phyloP scores from a whole-genome alignment of 2,888 invertebrate genomes.

The Ferdinandea cuprea region DNA sequence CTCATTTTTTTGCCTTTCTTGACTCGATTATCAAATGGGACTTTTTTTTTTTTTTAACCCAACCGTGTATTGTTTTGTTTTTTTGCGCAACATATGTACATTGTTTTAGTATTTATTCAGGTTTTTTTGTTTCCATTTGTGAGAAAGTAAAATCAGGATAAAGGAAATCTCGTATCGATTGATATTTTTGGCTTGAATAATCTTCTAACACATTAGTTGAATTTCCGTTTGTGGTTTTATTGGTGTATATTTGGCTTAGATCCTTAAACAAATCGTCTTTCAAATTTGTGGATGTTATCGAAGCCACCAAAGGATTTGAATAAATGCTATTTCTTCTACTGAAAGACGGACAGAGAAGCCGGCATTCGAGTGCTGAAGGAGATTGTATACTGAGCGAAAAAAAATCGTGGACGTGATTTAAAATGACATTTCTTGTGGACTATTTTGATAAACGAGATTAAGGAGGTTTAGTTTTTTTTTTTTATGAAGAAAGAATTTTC shows the following conservation, averaged over 20 bases:
- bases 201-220: slow-evolving; percentile 46
- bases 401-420: not conserved
- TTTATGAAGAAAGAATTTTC: too few species aligned
- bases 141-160: slow-evolving; percentile 53
- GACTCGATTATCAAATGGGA: not conserved
- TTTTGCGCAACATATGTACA: slow-evolving; percentile 25
- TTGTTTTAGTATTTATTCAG: slow-evolving; percentile 31
- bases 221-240: slow-evolving; percentile 16
- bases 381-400: slow-evolving; percentile 6
- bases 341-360: slow-evolving; percentile 27
- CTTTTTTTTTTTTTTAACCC: not conserved
- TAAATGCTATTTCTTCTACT: slow-evolving; percentile 26
- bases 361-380: slow-evolving; percentile 13
- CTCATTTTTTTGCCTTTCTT: slow-evolving; percentile 11
- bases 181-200: slow-evolving; percentile 52
- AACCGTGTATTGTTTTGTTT: not conserved
- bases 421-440: too few species aligned
- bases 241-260: slow-evolving; percentile 20
- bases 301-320: slow-evolving; percentile 41
- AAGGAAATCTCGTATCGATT: slow-evolving; percentile 61
- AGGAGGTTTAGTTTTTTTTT: too few species aligned
- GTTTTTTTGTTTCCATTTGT: not conserved
- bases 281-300: slow-evolving; percentile 28
- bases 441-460: too few species aligned
- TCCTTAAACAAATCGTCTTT: slow-evolving; percentile 55